Percentiles rank a stretch among this genome's conserved stretches.
phyloP scores from a whole-genome alignment of 2,888 invertebrate genomes.

The Acanthosepion esculentum region DNA sequence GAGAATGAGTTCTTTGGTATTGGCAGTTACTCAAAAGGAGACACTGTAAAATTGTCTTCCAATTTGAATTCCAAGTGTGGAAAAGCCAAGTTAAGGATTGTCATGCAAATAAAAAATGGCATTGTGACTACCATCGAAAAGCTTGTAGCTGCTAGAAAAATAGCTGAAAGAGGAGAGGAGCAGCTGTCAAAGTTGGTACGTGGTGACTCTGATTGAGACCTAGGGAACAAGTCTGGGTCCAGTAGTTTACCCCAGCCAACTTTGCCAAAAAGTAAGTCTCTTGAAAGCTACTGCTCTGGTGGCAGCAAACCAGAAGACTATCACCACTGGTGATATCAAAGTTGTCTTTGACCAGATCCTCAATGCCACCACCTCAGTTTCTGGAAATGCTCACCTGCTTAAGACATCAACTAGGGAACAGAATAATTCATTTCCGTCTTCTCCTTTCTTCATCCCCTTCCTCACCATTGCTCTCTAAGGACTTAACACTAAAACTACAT shows the following conservation, averaged over 20 bases:
- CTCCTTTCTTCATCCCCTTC: constrained; percentile 36
- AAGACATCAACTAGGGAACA: constrained; percentile 53
- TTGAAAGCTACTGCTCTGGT: background rate
- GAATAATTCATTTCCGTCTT: background rate
- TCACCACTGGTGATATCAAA: background rate
- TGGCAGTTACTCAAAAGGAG: constrained; percentile 48
- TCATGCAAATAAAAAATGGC: constrained; percentile 73
- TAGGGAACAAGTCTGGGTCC: constrained; percentile 50
- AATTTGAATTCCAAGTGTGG: constrained; percentile 42
- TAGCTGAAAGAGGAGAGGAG: constrained; percentile 59
- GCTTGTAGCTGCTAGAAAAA: constrained; percentile 66
- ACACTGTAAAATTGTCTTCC: background rate
- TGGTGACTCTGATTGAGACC: constrained; percentile 71
- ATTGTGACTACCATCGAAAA: constrained; percentile 67
- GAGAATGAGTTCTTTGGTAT: constrained; percentile 67
- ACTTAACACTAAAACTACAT: constrained; percentile 51
- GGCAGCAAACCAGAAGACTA: background rate
- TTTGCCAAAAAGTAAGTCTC: background rate
- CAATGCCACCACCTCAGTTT: constrained; percentile 68
- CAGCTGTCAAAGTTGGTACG: constrained; percentile 68
- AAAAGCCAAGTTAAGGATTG: constrained; percentile 64
- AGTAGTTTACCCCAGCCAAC: background rate
- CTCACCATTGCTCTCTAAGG: constrained; percentile 45
- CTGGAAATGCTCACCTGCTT: constrained; percentile 64
- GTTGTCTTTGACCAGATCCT: constrained; percentile 64